Evolutionary conservation across 2,797 vertebrate species (phyloP).

Genomic region (Darevskia nairensis): DNA sequence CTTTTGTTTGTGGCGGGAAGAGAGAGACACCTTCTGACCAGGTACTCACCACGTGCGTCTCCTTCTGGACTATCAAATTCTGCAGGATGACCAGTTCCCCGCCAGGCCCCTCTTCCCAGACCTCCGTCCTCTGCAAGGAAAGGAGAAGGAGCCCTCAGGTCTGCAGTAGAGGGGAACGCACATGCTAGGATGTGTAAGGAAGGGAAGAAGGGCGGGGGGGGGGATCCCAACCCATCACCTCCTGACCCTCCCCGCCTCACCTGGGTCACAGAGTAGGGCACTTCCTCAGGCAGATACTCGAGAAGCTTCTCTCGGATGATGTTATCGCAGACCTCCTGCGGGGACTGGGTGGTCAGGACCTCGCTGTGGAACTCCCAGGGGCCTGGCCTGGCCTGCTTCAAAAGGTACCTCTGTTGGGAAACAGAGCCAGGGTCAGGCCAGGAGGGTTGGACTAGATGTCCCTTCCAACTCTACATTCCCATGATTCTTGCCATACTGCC

Average conservation of each 20-base stretch:
- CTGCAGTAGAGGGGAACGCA: background rate
- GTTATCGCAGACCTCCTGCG: slow-evolving; percentile 88
- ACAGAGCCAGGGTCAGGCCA: background rate
- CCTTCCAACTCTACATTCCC: too few species aligned
- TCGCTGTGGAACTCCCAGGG: slow-evolving; percentile 92
- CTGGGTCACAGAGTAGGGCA: slow-evolving; percentile 90
- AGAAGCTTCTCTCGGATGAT: slow-evolving; percentile 90
- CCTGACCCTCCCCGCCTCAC: slow-evolving; percentile 67
- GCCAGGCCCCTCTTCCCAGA: slow-evolving; percentile 87
- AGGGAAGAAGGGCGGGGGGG: background rate
- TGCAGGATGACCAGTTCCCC: slow-evolving; percentile 87
- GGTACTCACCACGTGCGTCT: slow-evolving; percentile 87
- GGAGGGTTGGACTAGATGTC: too few species aligned
- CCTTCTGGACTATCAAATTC: slow-evolving; percentile 86
- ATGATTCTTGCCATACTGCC: background rate
- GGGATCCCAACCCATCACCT: too few species aligned
- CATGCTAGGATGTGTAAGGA: too few species aligned
- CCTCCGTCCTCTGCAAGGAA: slow-evolving; percentile 78
- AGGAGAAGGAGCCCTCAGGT: accelerated
- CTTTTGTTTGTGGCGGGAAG: background rate
- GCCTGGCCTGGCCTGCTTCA: slow-evolving; percentile 85
- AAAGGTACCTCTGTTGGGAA: slow-evolving; percentile 85
- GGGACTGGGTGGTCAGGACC: slow-evolving; percentile 91
- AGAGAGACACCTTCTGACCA: background rate
- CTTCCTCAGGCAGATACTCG: slow-evolving; percentile 90